Percentiles rank a stretch among this genome's conserved stretches.
Evolutionary conservation across 2,113 vertebrate species (phyloP).

Genomic region (Willisornis vidua): DNA sequence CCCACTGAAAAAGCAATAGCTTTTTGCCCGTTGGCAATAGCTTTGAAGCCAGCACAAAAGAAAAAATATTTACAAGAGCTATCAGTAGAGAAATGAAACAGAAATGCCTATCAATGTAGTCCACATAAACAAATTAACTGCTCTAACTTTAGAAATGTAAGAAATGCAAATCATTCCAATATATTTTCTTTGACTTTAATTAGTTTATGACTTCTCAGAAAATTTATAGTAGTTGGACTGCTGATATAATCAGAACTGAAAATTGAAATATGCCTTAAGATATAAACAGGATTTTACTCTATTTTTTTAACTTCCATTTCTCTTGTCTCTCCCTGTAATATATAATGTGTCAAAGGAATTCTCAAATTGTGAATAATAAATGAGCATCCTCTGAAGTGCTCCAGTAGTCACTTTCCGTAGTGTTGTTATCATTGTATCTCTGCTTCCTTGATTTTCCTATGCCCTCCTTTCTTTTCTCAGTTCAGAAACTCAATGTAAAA

Average conservation of each 20-base stretch:
- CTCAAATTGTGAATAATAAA: not conserved
- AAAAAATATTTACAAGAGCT: not conserved
- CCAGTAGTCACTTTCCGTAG: not conserved
- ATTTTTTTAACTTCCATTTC: not conserved
- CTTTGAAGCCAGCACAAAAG: not conserved
- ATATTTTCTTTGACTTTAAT: slow-evolving; percentile 18
- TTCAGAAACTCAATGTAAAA: not conserved
- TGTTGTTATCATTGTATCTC: not conserved
- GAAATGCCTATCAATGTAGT: not conserved
- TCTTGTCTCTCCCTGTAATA: not conserved
- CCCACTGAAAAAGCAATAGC: not conserved
- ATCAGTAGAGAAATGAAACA: slow-evolving; percentile 17
- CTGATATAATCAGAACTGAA: slow-evolving; percentile 18
- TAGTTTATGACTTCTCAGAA: not conserved
- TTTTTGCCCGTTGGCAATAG: not conserved
- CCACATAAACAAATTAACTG: not conserved
- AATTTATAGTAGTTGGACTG: not conserved
- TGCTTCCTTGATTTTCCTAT: not conserved
- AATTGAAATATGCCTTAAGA: slow-evolving; percentile 6
- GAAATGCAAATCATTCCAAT: not conserved
- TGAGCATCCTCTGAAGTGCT: not conserved
- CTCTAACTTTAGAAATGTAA: slow-evolving; percentile 6
- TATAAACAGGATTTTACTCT: not conserved
- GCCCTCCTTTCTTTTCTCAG: not conserved
- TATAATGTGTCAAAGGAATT: not conserved